A percentile compares a stretch with the other conserved stretches of the same genome.
Evolutionary conservation across 2,888 invertebrate genomes (phyloP).

Genomic region (Chrysodeixis includens): DNA sequence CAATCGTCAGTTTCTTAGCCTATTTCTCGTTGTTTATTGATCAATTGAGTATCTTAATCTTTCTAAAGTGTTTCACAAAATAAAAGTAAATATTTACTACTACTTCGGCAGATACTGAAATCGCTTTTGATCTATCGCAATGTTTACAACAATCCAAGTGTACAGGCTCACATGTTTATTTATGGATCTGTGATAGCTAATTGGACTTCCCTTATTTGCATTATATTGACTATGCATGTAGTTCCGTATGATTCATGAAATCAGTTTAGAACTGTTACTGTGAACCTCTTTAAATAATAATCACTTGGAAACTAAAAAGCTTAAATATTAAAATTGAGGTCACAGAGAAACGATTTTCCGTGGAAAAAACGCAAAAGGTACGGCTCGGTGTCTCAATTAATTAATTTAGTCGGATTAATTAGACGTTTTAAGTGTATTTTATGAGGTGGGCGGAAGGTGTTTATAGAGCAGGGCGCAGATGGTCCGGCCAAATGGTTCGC

Average conservation of each 20-base stretch:
- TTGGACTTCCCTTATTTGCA: constrained; percentile 2
- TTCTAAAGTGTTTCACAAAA: too few species aligned
- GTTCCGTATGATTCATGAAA: not conserved
- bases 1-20: too few species aligned
- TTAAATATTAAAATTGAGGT: constrained; percentile 66
- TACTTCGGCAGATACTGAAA: not conserved
- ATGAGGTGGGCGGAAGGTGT: constrained; percentile 59
- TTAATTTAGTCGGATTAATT: constrained; percentile 73
- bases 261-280: not conserved
- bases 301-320: constrained; percentile 50
- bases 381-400: constrained; percentile 66
- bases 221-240: not conserved
- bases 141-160: not conserved
- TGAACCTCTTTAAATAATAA: not conserved
- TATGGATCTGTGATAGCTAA: not conserved
- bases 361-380: constrained; percentile 58
- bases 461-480: constrained; percentile 59
- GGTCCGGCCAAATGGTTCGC: constrained; percentile 43
- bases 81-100: too few species aligned
- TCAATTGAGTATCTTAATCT: too few species aligned
- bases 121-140: not conserved
- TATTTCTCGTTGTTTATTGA: too few species aligned
- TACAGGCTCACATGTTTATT: not conserved
- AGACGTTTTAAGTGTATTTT: constrained; percentile 68
- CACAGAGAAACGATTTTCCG: constrained; percentile 57